These are phyloP conservation scores for Patagioenas fasciata DNA, from an alignment of 2,113 vertebrate genomes.

Conservation along the genomic window DNA sequence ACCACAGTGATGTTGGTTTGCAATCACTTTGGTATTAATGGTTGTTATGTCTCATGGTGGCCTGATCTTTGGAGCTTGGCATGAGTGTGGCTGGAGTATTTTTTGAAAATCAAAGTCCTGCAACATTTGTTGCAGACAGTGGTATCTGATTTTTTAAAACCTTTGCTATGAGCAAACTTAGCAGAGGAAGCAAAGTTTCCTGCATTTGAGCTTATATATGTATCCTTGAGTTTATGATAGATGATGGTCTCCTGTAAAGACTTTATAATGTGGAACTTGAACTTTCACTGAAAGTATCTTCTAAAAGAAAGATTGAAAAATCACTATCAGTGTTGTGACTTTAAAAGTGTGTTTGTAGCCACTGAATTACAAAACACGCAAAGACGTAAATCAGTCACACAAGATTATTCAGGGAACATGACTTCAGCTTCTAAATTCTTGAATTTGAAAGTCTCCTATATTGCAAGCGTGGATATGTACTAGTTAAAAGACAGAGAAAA, in stretches of 20 bases:
- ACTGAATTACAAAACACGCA: background rate
- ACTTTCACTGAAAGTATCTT: background rate
- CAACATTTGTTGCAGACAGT: background rate
- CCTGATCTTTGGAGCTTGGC: background rate
- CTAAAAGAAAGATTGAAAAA: background rate
- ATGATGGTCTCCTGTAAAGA: background rate
- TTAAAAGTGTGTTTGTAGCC: background rate
- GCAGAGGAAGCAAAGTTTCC: background rate
- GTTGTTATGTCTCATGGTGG: background rate
- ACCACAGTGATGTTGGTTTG: background rate
- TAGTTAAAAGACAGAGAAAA: background rate
- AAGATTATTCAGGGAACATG: background rate
- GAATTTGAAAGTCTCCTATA: background rate
- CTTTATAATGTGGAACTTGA: background rate
- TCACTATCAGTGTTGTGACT: background rate
- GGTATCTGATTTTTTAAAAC: background rate
- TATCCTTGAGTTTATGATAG: background rate
- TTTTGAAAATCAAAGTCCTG: background rate
- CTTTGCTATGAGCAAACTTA: background rate
- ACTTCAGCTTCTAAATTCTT: background rate
- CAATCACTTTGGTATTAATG: background rate
- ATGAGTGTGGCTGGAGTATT: background rate
- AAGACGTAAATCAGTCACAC: background rate
- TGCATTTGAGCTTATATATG: background rate
- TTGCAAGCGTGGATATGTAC: background rate